phyloP scores from a whole-genome alignment of 2,113 vertebrate genomes.

The Poecilia latipinna region DNA sequence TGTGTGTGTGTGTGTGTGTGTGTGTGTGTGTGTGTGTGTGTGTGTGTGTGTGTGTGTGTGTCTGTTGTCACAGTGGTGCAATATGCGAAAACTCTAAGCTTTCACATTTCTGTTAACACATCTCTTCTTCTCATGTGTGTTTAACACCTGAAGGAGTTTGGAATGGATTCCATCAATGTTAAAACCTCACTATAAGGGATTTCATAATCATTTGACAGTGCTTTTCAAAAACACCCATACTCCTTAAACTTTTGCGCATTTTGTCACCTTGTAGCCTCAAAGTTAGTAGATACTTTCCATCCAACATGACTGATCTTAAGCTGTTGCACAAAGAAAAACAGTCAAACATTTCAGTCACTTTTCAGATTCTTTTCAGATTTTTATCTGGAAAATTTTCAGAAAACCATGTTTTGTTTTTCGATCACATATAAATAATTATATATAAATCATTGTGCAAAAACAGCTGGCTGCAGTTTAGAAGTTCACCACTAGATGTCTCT shows the following conservation, averaged over 20 bases:
- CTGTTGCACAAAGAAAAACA: no score
- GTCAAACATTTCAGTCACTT: neutral
- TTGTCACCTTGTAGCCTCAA: no score
- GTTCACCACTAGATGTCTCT: neutral
- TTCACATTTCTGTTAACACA: neutral
- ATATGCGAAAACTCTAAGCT: no score
- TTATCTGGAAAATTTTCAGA: neutral
- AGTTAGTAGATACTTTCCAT: no score
- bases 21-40: neutral
- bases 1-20: neutral
- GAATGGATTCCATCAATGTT: no score
- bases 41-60: neutral
- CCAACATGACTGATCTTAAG: no score
- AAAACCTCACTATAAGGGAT: no score
- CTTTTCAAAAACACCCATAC: no score
- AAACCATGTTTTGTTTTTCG: neutral
- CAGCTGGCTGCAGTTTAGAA: neutral
- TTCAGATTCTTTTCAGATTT: neutral
- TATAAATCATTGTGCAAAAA: neutral
- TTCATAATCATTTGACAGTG: no score
- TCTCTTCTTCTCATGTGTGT: neutral
- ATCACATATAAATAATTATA: neutral
- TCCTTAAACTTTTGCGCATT: no score
- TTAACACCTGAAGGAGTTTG: no score
- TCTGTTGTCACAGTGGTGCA: no score